Percentiles rank a stretch among this genome's conserved stretches.
These are phyloP conservation scores for Antedon mediterranea DNA, from an alignment of 53 echinoderm and acorn worm species.

Conservation along the genomic window DNA sequence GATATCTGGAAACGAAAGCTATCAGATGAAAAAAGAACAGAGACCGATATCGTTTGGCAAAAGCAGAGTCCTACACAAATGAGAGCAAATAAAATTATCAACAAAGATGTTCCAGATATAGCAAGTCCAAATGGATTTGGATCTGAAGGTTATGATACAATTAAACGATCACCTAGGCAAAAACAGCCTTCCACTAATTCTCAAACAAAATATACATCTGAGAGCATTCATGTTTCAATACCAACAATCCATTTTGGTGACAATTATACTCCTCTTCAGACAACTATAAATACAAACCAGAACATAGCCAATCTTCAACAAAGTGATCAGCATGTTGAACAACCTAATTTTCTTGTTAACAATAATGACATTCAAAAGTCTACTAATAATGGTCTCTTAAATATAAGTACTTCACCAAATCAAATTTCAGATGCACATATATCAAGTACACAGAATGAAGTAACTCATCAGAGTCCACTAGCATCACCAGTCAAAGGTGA, in stretches of 20 bases:
- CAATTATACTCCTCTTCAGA: neutral
- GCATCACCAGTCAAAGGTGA: neutral
- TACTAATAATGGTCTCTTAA: neutral
- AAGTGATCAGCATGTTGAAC: neutral
- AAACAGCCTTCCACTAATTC: neutral
- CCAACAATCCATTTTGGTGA: neutral
- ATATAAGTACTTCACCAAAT: neutral
- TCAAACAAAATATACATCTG: neutral
- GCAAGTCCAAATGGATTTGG: neutral
- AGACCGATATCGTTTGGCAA: neutral
- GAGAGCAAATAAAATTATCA: neutral
- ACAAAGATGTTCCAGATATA: neutral
- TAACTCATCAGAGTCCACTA: neutral
- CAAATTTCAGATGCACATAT: neutral
- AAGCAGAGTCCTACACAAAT: neutral
- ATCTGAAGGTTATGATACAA: neutral
- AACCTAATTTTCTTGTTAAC: neutral
- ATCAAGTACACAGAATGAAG: neutral
- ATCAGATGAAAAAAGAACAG: neutral
- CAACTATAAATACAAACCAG: neutral
- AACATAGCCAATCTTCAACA: neutral
- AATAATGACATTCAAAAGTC: neutral
- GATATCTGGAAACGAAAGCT: neutral
- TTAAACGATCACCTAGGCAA: neutral
- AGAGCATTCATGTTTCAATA: neutral